These are phyloP conservation scores for Ooceraea biroi DNA, from an alignment of 1,140 invertebrate genomes.

Conservation along the genomic window DNA sequence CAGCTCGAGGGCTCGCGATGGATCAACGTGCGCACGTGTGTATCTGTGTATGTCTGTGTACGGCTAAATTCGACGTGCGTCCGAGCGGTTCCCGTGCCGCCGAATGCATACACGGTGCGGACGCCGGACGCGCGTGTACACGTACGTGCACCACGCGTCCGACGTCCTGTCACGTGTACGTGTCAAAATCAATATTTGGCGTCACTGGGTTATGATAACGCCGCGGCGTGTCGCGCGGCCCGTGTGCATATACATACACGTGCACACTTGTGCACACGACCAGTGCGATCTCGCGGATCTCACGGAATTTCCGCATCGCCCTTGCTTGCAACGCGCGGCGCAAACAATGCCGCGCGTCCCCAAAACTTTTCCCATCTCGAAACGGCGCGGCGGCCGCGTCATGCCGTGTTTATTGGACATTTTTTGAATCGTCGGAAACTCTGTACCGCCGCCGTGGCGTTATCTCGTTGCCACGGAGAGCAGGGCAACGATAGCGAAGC, in stretches of 20 bases:
- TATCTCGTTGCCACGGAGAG: conserved; percentile 29
- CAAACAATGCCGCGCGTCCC: conserved; percentile 50
- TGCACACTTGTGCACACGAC: conserved; percentile 21
- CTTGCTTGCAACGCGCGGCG: conserved; percentile 49
- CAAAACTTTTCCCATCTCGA: conserved; percentile 60
- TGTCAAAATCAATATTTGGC: conserved; percentile 87
- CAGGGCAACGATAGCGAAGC: conserved; percentile 39
- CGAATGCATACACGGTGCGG: conserved; percentile 25
- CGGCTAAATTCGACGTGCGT: conserved; percentile 67
- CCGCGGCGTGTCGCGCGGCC: conserved; percentile 71
- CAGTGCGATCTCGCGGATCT: conserved; percentile 44
- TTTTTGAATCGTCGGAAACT: conserved; percentile 39
- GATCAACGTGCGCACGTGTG: conserved; percentile 31
- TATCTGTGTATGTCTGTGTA: neutral
- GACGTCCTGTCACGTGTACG: conserved; percentile 82
- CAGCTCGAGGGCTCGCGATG: conserved; percentile 58
- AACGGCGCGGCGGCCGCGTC: conserved; percentile 7
- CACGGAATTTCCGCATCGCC: conserved; percentile 54
- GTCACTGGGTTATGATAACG: conserved; percentile 86
- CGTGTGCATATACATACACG: conserved; percentile 67
- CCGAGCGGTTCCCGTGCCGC: conserved; percentile 51
- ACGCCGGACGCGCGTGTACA: neutral
- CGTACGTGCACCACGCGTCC: conserved; percentile 66
- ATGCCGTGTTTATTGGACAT: conserved; percentile 47
- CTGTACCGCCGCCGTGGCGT: neutral